Percentiles rank a stretch among this genome's conserved stretches.
Evolutionary conservation across 2,113 vertebrate genomes (phyloP).

Genomic region (Circaetus gallicus): DNA sequence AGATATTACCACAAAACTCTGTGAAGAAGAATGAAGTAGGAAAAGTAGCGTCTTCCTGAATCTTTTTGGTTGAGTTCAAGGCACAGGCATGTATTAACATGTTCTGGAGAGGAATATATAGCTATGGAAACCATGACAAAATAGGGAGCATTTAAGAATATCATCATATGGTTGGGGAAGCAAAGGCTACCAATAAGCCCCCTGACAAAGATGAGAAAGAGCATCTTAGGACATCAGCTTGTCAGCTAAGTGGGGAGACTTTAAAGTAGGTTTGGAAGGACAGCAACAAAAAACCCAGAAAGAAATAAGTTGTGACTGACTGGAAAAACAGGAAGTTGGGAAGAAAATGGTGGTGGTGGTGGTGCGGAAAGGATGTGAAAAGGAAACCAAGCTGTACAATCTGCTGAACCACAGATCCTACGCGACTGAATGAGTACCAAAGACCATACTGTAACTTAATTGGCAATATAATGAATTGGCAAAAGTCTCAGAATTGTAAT

Average conservation of each 20-base stretch:
- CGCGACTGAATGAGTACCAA: not conserved
- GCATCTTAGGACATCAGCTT: not conserved
- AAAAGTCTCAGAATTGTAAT: not conserved
- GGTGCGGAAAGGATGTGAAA: not conserved
- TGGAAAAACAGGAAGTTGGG: not conserved
- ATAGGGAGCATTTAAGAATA: not conserved
- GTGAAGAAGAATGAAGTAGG: not conserved
- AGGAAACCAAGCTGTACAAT: not conserved
- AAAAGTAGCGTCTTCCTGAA: not conserved
- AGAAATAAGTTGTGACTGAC: not conserved
- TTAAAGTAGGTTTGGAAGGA: not conserved
- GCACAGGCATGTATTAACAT: not conserved
- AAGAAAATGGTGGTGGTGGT: not conserved
- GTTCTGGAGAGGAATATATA: not conserved
- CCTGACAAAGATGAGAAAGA: not conserved
- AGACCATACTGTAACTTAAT: not conserved
- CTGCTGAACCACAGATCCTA: not conserved
- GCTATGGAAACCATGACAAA: not conserved
- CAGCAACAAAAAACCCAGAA: not conserved
- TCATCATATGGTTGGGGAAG: not conserved
- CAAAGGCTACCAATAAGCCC: not conserved
- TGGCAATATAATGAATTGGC: not conserved
- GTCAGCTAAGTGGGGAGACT: not conserved
- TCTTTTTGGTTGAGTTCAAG: not conserved
- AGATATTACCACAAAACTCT: not conserved